Evolutionary conservation across 1,140 invertebrate species (phyloP).

Genomic region (Mactra quadrangularis): DNA sequence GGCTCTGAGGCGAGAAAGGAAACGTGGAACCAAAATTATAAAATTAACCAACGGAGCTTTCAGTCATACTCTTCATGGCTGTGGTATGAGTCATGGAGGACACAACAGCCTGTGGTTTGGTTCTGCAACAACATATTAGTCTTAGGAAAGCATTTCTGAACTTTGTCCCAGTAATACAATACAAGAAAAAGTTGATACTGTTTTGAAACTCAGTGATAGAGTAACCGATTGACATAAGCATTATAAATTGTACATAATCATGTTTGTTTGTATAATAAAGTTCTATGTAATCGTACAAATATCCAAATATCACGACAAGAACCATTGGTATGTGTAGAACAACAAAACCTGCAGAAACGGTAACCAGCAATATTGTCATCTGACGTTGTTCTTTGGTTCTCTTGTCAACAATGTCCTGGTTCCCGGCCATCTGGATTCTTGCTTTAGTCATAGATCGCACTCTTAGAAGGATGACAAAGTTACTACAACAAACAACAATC

Average conservation of each 20-base stretch:
- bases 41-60: too few relatives aligned
- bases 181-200: slow-evolving; percentile 20
- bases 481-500: neutral
- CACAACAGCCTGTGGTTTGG: too few relatives aligned
- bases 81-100: too few relatives aligned
- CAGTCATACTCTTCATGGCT: too few relatives aligned
- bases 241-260: neutral
- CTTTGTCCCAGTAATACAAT: slow-evolving; percentile 2
- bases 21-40: too few relatives aligned
- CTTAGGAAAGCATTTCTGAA: neutral
- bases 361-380: slow-evolving; percentile 5
- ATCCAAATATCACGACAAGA: neutral
- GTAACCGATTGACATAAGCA: neutral
- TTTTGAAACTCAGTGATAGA: slow-evolving; percentile 8
- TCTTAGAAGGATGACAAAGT: neutral
- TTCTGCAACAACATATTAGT: neutral
- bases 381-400: neutral
- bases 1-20: too few relatives aligned
- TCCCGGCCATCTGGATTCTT: neutral
- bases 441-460: slow-evolving; percentile 10
- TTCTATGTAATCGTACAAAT: neutral
- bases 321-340: slow-evolving; percentile 1
- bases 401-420: slow-evolving; percentile 18
- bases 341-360: neutral
- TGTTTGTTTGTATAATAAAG: neutral